These are phyloP conservation scores for Eretmocerus hayati DNA, from an alignment of 2,888 invertebrate genomes.

Conservation along the genomic window DNA sequence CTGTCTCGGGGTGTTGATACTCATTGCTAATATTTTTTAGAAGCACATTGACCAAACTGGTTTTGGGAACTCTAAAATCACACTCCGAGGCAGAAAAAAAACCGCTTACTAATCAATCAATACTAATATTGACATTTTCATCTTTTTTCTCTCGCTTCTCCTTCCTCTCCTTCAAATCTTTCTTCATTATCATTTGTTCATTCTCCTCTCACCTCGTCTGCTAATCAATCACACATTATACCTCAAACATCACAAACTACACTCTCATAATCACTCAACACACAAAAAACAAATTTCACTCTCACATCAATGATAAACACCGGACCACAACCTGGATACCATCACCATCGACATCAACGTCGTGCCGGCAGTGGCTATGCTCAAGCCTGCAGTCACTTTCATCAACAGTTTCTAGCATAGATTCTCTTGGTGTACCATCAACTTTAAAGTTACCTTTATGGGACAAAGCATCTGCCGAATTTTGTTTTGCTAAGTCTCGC, in stretches of 20 bases:
- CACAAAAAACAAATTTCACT: no score
- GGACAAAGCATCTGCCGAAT: slow-evolving; percentile 68
- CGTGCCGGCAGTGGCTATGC: slow-evolving; percentile 41
- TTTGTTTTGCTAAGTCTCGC: slow-evolving; percentile 65
- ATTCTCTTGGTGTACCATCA: slow-evolving; percentile 46
- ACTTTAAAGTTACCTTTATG: slow-evolving; percentile 57
- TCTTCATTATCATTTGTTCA: slow-evolving; percentile 17
- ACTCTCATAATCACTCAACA: no score
- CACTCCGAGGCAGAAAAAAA: no score
- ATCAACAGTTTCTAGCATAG: slow-evolving; percentile 47
- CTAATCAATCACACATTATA: no score
- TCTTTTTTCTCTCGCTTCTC: slow-evolving; percentile 19
- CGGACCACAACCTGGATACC: no score
- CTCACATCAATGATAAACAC: no score
- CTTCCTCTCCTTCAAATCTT: slow-evolving; percentile 2
- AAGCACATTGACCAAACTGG: no score
- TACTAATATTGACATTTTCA: slow-evolving; percentile 26
- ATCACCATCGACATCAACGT: no score
- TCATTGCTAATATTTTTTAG: no score
- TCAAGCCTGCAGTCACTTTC: slow-evolving; percentile 47
- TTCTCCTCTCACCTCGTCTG: slow-evolving; percentile 2
- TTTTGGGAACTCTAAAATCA: neutral
- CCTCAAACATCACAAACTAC: no score
- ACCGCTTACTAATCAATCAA: slow-evolving; percentile 27
- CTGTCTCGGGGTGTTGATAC: no score